Conservation (phyloP, 2,888 invertebrate genomes). For the Apotomis betuletana region DNA sequence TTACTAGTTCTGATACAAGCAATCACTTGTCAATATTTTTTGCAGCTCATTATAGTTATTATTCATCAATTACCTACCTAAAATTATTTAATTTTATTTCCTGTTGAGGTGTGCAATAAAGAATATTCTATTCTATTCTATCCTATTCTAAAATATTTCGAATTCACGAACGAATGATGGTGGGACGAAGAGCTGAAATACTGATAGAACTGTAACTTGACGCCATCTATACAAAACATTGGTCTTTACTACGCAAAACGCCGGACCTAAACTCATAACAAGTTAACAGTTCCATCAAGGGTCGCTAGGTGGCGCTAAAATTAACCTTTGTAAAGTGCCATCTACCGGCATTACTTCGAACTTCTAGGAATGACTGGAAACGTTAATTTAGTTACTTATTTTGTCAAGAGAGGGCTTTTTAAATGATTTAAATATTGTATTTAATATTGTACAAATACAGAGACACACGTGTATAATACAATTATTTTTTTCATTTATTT, state of each 20-base stretch:
- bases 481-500: too few species aligned
- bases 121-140: too few species aligned
- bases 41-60: too few species aligned
- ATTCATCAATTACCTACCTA: too few species aligned
- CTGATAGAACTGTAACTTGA: neutral
- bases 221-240: neutral
- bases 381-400: conserved; percentile 3
- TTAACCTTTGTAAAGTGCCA: neutral
- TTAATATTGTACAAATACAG: neutral
- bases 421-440: neutral
- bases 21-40: too few species aligned
- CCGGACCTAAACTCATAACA: neutral
- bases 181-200: too few species aligned
- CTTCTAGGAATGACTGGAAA: neutral
- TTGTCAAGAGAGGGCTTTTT: conserved; percentile 4
- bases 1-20: too few species aligned
- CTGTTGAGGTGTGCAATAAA: too few species aligned
- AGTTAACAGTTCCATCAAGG: neutral
- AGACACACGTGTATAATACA: too few species aligned
- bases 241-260: neutral
- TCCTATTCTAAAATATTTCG: too few species aligned
- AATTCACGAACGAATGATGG: too few species aligned
- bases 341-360: neutral
- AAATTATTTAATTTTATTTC: too few species aligned
- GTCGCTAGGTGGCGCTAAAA: conserved; percentile 4